Evolutionary conservation across 2,888 invertebrate species (phyloP), one percentile per base, ranked within the genome.

Genomic region (Xanthia icteritia): DNA sequence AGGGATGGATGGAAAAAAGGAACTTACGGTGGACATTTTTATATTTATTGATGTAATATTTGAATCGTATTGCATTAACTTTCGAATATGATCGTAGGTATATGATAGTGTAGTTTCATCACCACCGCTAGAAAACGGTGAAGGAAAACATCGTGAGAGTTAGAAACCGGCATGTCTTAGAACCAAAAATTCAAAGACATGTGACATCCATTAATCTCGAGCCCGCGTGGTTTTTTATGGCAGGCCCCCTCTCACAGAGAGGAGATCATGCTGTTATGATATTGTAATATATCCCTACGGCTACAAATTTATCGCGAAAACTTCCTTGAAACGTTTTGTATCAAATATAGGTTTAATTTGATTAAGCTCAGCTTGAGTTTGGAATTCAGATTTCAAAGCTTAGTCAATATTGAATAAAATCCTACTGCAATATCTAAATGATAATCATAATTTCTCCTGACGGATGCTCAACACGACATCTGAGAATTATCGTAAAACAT

Each of bases 401-500:
- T 20, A 51, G 51, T 51, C 51, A 51, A 51, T 51, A 8, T 51
- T 51, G 6, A 51, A 51, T 51, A 51, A 8, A 51, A 51, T 51
- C 8, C 51, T 20, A 51, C 20, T 23, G 51, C 8, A 9, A 51
- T 8, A 51, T 51, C 20, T 48, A 48, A 48, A 66, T 48, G 8
- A 51, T 61, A 27, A 31, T 51, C 17, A 39, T 23, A 13, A 27
- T 27, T 64, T 15, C 27, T 15, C 15, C 20, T 66, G 17, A 68
- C 27, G 42, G 11, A 58, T 11, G 17, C 39, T 13, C 58, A 60
- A 48, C 72, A 81, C 68, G 65, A 56, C 61, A 81, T 71, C 20
- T 23, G 27, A 23, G 69, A 45, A 67, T 72, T 69, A 73, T 67
- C 72, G 58, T 63, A 61, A 82, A 77, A 65, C 36, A 58, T 23